These are phyloP conservation scores for Cynoglossus semilaevis DNA, from an alignment of 2,113 vertebrate species.

Conservation along the genomic window DNA sequence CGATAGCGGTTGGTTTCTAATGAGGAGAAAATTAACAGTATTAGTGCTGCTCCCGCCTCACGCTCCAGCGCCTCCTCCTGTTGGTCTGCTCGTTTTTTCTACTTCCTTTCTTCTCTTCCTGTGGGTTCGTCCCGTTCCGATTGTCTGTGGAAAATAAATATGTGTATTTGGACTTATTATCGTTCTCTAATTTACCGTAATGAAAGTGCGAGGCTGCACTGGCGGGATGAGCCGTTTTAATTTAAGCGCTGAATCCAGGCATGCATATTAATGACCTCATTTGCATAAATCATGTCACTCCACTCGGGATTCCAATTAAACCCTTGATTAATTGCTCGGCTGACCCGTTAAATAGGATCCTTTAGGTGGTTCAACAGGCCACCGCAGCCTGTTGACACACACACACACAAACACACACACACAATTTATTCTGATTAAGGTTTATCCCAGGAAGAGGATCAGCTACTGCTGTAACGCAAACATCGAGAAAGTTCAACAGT, in stretches of 20 bases:
- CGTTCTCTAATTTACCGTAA: constrained; percentile 71
- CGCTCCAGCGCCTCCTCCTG: constrained; percentile 21
- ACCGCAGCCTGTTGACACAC: constrained; percentile 66
- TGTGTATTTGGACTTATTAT: constrained; percentile 76
- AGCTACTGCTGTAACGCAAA: constrained; percentile 54
- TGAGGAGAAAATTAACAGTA: constrained; percentile 66
- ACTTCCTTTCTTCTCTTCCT: constrained; percentile 54
- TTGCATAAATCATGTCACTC: constrained; percentile 80
- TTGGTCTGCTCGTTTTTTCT: constrained; percentile 39
- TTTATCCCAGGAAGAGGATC: constrained; percentile 46
- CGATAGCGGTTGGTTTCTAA: constrained; percentile 67
- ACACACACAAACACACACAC: constrained; percentile 13
- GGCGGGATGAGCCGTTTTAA: constrained; percentile 69
- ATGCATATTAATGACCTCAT: constrained; percentile 77
- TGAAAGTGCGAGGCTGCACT: constrained; percentile 65
- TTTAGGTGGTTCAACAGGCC: constrained; percentile 79
- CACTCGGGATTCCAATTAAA: constrained; percentile 76
- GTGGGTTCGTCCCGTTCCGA: constrained; percentile 54
- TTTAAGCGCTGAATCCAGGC: constrained; percentile 64
- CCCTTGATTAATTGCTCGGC: constrained; percentile 76
- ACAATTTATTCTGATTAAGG: constrained; percentile 43
- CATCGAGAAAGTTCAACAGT: constrained; percentile 35
- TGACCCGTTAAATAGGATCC: constrained; percentile 78
- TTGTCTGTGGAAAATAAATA: constrained; percentile 70
- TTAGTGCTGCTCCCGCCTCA: constrained; percentile 48